Evolutionary conservation across 2,888 invertebrate genomes (phyloP).

Genomic region (Elysia crispata): DNA sequence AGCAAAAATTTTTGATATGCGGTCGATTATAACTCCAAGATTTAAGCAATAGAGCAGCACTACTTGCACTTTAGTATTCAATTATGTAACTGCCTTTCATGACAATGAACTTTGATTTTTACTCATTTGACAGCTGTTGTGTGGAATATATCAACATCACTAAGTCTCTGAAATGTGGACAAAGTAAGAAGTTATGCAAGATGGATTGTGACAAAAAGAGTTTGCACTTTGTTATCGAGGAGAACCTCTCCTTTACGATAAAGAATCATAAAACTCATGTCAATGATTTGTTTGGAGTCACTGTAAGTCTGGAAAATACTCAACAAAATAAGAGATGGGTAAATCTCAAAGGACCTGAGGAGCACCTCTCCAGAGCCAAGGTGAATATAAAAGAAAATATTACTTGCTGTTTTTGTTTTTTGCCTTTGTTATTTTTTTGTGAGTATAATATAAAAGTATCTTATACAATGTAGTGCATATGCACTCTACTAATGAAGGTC

Average conservation of each 20-base stretch:
- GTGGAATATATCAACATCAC: too few species aligned
- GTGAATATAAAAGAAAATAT: neutral
- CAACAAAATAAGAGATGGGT: slow-evolving; percentile 22
- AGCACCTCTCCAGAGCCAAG: slow-evolving; percentile 12
- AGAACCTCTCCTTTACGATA: slow-evolving; percentile 1
- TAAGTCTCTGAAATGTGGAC: too few species aligned
- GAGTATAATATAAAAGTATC: neutral
- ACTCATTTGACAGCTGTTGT: too few species aligned
- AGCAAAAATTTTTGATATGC: too few species aligned
- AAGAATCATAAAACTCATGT: slow-evolving; percentile 4
- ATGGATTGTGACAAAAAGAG: neutral
- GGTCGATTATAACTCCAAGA: too few species aligned
- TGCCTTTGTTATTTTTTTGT: too few species aligned
- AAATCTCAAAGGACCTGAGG: neutral
- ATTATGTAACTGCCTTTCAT: too few species aligned
- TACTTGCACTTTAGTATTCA: too few species aligned
- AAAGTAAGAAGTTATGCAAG: too few species aligned
- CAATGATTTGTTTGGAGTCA: slow-evolving; percentile 16
- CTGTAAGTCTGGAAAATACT: slow-evolving; percentile 2
- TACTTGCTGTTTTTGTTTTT: too few species aligned
- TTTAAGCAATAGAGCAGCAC: too few species aligned
- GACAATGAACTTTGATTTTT: too few species aligned
- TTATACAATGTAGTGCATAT: neutral
- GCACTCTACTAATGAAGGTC: neutral
- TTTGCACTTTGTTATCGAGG: slow-evolving; percentile 32